phyloP scores from a whole-genome alignment of 2,797 vertebrate genomes.

The Galaxias olidus region DNA sequence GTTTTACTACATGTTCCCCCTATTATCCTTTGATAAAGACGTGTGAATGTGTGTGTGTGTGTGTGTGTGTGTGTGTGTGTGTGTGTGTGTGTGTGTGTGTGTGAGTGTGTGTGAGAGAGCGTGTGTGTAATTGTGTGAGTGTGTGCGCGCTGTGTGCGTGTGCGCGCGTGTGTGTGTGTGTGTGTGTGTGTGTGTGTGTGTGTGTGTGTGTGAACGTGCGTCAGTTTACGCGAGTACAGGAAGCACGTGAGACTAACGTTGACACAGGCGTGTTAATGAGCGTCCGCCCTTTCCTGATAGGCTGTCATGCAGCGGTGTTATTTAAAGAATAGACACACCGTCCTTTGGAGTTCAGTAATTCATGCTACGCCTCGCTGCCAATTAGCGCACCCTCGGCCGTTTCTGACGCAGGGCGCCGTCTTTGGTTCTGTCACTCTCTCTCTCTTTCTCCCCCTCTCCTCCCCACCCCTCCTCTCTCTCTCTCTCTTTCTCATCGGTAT shows the following conservation, averaged over 20 bases:
- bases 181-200: conserved; percentile 3
- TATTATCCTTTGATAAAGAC: conserved; percentile 9
- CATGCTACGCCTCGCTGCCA: conserved; percentile 41
- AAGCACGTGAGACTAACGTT: conserved; percentile 34
- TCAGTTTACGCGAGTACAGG: neutral
- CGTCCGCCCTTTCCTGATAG: conserved; percentile 29
- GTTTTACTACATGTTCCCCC: neutral
- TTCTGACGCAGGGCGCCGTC: conserved; percentile 19
- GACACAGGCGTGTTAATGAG: conserved; percentile 56
- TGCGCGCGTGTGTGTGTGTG: conserved; percentile 13
- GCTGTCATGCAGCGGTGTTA: conserved; percentile 29
- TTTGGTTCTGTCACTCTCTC: neutral
- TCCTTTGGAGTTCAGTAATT: conserved; percentile 30
- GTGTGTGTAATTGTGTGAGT: conserved; percentile 1
- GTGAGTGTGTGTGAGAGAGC: conserved; percentile 1
- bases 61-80: neutral
- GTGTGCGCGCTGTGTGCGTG: no score
- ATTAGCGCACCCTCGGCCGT: conserved; percentile 33
- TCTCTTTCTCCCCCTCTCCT: neutral
- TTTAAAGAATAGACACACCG: conserved; percentile 32
- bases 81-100: conserved; percentile 7
- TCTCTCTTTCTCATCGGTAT: neutral
- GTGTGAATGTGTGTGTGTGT: conserved; percentile 2
- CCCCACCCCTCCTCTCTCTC: neutral
- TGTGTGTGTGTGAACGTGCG: neutral